phyloP scores from a whole-genome alignment of 2,113 vertebrate genomes.

The Meles meles region DNA sequence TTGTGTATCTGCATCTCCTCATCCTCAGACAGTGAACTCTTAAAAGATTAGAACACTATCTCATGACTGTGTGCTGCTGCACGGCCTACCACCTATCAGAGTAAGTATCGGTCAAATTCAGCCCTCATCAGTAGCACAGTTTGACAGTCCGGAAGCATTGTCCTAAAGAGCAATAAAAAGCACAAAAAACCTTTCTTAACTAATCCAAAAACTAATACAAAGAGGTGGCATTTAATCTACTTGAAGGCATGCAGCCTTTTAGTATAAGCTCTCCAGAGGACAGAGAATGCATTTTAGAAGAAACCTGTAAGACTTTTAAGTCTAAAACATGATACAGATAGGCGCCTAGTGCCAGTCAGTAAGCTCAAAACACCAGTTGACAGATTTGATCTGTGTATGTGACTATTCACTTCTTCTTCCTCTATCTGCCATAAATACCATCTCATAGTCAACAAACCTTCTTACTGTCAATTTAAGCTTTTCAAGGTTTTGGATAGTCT shows the following conservation, averaged over 20 bases:
- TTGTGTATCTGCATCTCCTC: background rate
- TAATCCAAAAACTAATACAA: background rate
- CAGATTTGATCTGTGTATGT: background rate
- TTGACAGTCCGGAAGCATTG: background rate
- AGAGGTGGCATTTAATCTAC: background rate
- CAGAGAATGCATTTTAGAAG: background rate
- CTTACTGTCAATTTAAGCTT: background rate
- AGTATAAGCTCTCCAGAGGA: background rate
- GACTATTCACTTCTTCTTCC: background rate
- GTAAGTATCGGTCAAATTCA: background rate
- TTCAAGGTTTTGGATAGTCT: background rate
- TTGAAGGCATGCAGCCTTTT: background rate
- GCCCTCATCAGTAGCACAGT: background rate
- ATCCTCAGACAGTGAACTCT: background rate
- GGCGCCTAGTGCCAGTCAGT: background rate
- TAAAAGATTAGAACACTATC: background rate
- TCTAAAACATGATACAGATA: background rate
- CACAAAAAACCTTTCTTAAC: background rate
- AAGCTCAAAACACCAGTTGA: background rate
- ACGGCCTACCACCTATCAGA: background rate
- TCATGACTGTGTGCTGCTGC: background rate
- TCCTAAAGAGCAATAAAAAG: background rate
- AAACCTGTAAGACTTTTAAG: background rate
- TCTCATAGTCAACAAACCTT: background rate
- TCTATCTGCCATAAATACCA: background rate